Conservation (phyloP, 2,888 invertebrate genomes). For the Candidula unifasciata region DNA sequence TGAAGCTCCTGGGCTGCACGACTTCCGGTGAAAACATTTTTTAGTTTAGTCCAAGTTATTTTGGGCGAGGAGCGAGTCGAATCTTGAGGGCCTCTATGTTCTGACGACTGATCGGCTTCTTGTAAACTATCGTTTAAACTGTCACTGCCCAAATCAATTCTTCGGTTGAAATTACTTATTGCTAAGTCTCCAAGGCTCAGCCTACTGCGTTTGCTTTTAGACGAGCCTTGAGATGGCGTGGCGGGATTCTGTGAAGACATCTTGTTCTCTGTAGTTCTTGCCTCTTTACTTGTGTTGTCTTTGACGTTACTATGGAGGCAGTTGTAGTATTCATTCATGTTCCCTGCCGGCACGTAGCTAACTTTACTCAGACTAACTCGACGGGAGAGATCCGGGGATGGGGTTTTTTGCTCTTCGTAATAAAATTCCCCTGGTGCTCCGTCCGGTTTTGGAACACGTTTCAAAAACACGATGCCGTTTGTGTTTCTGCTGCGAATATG, state of each 20-base stretch:
- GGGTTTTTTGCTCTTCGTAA: slow-evolving; percentile 29
- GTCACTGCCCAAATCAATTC: slow-evolving; percentile 27
- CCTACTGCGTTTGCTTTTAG: slow-evolving; percentile 24
- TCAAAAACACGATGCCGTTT: slow-evolving; percentile 42
- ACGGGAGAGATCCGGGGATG: background rate
- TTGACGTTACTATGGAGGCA: slow-evolving; percentile 34
- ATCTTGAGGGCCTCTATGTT: slow-evolving; percentile 14
- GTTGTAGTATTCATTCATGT: slow-evolving; percentile 48
- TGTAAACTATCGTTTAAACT: slow-evolving; percentile 10
- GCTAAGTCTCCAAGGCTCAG: slow-evolving; percentile 45
- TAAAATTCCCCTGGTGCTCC: slow-evolving; percentile 32
- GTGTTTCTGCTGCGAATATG: slow-evolving; percentile 33
- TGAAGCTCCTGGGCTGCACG: background rate
- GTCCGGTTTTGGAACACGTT: slow-evolving; percentile 34
- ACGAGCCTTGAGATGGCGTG: background rate
- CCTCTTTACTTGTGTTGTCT: background rate
- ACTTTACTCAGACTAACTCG: slow-evolving; percentile 47
- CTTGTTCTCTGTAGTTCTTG: background rate
- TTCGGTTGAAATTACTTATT: slow-evolving; percentile 45
- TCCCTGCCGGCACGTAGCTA: slow-evolving; percentile 47
- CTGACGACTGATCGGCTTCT: slow-evolving; percentile 3
- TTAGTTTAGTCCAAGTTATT: slow-evolving; percentile 36
- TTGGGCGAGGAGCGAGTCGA: background rate
- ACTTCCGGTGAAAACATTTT: slow-evolving; percentile 45
- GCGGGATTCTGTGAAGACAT: background rate